These are phyloP conservation scores for Phyllotreta cruciferae DNA, from an alignment of 2,888 invertebrate genomes.

Conservation along the genomic window DNA sequence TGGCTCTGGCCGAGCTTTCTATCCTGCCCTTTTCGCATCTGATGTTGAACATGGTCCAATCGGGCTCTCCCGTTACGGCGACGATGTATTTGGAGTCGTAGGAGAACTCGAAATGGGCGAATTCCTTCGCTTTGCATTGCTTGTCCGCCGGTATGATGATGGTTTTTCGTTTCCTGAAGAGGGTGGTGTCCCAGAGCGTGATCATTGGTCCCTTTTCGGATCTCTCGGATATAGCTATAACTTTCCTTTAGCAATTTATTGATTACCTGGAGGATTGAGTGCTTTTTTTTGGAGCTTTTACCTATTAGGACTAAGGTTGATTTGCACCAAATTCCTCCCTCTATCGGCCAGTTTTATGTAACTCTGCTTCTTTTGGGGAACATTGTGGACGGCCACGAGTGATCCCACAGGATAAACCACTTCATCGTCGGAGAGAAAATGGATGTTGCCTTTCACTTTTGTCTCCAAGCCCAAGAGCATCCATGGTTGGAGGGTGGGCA, in stretches of 20 bases:
- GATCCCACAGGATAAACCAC: slow-evolving; percentile 83
- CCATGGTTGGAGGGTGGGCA: slow-evolving; percentile 66
- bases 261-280: background rate
- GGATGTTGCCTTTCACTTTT: slow-evolving; percentile 72
- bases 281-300: slow-evolving; percentile 55
- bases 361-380: slow-evolving; percentile 73
- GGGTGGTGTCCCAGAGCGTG: slow-evolving; percentile 74
- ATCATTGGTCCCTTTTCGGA: slow-evolving; percentile 63
- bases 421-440: slow-evolving; percentile 76
- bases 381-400: slow-evolving; percentile 77
- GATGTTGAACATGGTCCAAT: slow-evolving; percentile 82
- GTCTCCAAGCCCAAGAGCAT: slow-evolving; percentile 72
- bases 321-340: slow-evolving; percentile 68
- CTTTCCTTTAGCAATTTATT: slow-evolving; percentile 62
- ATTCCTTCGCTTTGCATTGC: slow-evolving; percentile 49
- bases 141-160: slow-evolving; percentile 60
- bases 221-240: slow-evolving; percentile 70
- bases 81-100: slow-evolving; percentile 82
- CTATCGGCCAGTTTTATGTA: slow-evolving; percentile 75
- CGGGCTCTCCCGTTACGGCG: slow-evolving; percentile 82
- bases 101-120: slow-evolving; percentile 78
- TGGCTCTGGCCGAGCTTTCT: slow-evolving; percentile 76
- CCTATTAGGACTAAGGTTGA: slow-evolving; percentile 73
- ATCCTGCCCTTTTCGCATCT: slow-evolving; percentile 84
- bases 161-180: slow-evolving; percentile 75